Evolutionary conservation across 2,888 invertebrate species (phyloP).

Genomic region (Acrocera orbiculus): DNA sequence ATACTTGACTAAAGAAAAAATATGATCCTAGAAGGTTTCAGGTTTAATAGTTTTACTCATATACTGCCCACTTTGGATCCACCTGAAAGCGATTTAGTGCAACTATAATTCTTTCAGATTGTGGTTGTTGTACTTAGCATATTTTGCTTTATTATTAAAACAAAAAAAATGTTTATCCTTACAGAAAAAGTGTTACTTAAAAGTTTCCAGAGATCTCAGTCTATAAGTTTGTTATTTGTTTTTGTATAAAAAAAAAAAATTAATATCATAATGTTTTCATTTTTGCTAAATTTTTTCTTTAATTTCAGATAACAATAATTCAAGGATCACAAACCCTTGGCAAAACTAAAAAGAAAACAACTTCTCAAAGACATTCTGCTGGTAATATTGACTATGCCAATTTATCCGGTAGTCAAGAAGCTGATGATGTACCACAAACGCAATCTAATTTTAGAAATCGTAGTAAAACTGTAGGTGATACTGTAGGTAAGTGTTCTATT

Average conservation of each 20-base stretch:
- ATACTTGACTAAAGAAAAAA: no score
- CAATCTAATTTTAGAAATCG: constrained; percentile 51
- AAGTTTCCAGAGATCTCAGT: no score
- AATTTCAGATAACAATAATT: constrained; percentile 40
- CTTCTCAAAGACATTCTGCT: constrained; percentile 61
- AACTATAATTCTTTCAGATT: no score
- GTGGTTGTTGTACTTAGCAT: no score
- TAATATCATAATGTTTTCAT: constrained; percentile 7
- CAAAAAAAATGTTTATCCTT: no score
- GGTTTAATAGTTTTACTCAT: no score
- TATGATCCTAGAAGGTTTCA: no score
- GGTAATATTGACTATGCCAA: constrained; percentile 76
- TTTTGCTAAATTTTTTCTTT: no score
- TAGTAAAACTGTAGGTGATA: constrained; percentile 83
- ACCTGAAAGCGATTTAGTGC: no score
- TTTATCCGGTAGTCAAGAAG: constrained; percentile 56
- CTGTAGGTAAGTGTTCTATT: constrained; percentile 39
- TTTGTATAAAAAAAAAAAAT: constrained; percentile 5
- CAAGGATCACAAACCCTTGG: constrained; percentile 67
- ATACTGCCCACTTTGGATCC: no score
- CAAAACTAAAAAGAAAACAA: constrained; percentile 59
- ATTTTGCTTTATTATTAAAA: no score
- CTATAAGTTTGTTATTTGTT: neutral
- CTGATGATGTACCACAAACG: constrained; percentile 39
- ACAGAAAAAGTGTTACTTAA: no score